Evolutionary conservation across 2,888 invertebrate species (phyloP).

Genomic region (Hymenopus coronatus): DNA sequence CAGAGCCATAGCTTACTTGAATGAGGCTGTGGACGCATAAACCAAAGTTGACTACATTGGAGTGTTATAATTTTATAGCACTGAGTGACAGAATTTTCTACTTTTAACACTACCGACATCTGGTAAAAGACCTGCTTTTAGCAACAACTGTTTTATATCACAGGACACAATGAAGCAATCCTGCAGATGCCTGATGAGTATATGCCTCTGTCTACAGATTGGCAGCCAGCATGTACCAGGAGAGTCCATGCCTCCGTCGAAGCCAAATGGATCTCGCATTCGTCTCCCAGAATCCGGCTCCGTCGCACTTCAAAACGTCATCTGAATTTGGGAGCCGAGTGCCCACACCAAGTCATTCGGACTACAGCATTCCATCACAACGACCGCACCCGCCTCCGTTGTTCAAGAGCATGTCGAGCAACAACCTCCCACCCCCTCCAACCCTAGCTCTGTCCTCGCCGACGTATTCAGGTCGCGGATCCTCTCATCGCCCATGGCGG

Average conservation of each 20-base stretch:
- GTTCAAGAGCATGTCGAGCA: slow-evolving; percentile 9
- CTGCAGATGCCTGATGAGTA: too few relatives aligned
- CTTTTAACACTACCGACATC: too few relatives aligned
- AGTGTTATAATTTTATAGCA: too few relatives aligned
- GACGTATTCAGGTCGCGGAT: neutral
- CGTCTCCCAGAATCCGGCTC: neutral
- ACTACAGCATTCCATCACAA: neutral
- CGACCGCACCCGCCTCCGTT: neutral
- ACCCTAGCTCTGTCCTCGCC: neutral
- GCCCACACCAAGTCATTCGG: neutral
- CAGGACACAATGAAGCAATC: too few relatives aligned
- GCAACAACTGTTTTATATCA: too few relatives aligned
- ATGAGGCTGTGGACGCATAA: too few relatives aligned
- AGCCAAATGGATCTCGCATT: slow-evolving; percentile 1
- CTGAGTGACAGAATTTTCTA: too few relatives aligned
- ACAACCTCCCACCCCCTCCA: neutral
- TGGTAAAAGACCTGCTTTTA: too few relatives aligned
- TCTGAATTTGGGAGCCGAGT: neutral
- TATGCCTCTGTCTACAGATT: neutral
- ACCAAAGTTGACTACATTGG: too few relatives aligned
- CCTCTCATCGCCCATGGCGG: neutral
- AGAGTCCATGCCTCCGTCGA: neutral
- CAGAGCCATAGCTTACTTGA: too few relatives aligned
- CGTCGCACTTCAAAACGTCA: neutral
- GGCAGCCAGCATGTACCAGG: neutral